Conservation (phyloP, 92 coral and sea anemone genomes). For the Epizoanthus rinbou region DNA sequence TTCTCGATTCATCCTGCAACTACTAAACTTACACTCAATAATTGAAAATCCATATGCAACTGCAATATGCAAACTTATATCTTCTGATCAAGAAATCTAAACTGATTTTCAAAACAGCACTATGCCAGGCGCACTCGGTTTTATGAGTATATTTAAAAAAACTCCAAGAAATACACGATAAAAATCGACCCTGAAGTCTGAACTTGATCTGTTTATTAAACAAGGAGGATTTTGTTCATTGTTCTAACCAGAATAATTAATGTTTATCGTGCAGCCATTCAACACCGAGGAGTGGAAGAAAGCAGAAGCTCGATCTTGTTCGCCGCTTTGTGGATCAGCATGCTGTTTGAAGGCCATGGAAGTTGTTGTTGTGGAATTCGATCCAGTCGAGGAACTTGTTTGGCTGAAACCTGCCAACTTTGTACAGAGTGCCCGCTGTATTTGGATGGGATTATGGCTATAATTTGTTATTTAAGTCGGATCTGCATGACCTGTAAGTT, state of each 20-base stretch:
- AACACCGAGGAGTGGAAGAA: background rate
- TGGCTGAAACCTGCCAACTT: background rate
- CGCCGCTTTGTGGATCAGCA: background rate
- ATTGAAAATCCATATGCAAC: too few relatives aligned
- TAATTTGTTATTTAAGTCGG: background rate
- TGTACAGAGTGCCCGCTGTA: background rate
- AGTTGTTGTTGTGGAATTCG: background rate
- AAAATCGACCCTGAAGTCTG: background rate
- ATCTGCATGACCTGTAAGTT: constrained; percentile 3
- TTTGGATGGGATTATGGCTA: background rate
- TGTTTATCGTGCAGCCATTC: background rate
- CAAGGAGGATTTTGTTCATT: background rate
- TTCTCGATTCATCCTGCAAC: too few relatives aligned
- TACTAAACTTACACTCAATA: too few relatives aligned
- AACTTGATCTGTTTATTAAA: background rate
- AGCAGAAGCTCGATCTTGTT: background rate
- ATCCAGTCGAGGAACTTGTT: background rate
- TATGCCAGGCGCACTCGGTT: background rate
- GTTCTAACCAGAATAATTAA: background rate
- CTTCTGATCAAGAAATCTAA: too few relatives aligned
- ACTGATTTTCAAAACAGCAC: background rate
- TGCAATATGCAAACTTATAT: too few relatives aligned
- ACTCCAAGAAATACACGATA: background rate
- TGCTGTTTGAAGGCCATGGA: background rate
- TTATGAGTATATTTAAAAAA: background rate